Percentiles rank a stretch among this genome's conserved stretches.
phyloP scores from a whole-genome alignment of 1,140 invertebrate species.

The Calephelis nemesis region DNA sequence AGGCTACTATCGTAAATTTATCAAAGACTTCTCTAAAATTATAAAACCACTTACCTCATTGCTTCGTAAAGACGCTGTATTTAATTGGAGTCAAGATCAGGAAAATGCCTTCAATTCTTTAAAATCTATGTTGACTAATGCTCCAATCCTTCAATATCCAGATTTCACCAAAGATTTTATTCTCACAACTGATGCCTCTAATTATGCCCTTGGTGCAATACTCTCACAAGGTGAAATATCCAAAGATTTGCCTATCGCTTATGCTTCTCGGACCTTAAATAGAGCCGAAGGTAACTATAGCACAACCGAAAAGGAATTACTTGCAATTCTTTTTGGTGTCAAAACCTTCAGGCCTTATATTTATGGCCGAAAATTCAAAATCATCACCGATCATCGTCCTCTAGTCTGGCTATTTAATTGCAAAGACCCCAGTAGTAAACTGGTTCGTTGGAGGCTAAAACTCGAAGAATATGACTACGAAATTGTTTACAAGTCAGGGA shows the following conservation, averaged over 20 bases:
- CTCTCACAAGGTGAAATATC: neutral
- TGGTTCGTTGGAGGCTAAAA: too few relatives aligned
- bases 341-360: neutral
- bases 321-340: neutral
- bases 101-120: neutral
- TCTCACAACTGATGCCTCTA: neutral
- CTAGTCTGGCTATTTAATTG: too few relatives aligned
- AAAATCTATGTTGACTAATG: neutral
- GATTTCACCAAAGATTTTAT: neutral
- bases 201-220: neutral
- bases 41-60: neutral
- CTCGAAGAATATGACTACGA: too few relatives aligned
- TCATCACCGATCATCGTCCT: neutral
- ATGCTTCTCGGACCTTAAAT: neutral
- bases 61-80: neutral
- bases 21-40: conserved; percentile 1
- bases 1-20: neutral
- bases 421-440: too few relatives aligned
- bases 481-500: too few relatives aligned
- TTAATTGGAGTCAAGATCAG: neutral
- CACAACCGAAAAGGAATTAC: neutral
- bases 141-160: neutral
- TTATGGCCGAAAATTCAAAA: neutral
- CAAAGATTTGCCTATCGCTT: neutral
- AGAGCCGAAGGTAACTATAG: neutral